These are phyloP conservation scores for Eulimnadia texana DNA, from an alignment of 1,140 invertebrate species.

Conservation along the genomic window DNA sequence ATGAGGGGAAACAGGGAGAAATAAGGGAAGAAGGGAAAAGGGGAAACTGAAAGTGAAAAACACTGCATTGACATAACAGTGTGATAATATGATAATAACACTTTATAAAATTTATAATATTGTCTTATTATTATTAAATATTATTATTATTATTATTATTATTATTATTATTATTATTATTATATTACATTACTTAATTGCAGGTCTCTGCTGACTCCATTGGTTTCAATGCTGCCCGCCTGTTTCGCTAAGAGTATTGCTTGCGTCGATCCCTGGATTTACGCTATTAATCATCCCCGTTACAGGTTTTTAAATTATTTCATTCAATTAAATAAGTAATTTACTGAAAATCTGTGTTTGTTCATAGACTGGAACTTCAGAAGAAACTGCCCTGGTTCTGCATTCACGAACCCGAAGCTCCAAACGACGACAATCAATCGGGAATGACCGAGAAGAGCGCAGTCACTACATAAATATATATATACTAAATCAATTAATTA, in stretches of 20 bases:
- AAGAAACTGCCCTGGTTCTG: constrained; percentile 54
- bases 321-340: background rate
- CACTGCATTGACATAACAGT: too few relatives aligned
- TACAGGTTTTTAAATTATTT: constrained; percentile 50
- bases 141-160: too few relatives aligned
- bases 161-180: too few relatives aligned
- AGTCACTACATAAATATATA: constrained; percentile 16
- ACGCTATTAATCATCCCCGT: constrained; percentile 76
- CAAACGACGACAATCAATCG: constrained; percentile 27
- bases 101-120: too few relatives aligned
- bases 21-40: too few relatives aligned
- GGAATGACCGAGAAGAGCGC: constrained; percentile 29
- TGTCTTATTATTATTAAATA: too few relatives aligned
- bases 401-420: constrained; percentile 37
- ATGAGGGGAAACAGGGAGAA: too few relatives aligned
- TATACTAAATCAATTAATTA: background rate
- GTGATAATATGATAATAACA: too few relatives aligned
- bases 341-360: background rate
- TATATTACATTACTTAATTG: too few relatives aligned
- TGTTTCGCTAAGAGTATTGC: constrained; percentile 67
- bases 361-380: constrained; percentile 41
- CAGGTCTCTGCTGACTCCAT: constrained; percentile 55
- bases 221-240: constrained; percentile 72
- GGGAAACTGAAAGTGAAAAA: too few relatives aligned
- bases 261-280: constrained; percentile 72